These are phyloP conservation scores for Corythornis madagascariensis DNA, from an alignment of 2,113 vertebrate species.

Conservation along the genomic window DNA sequence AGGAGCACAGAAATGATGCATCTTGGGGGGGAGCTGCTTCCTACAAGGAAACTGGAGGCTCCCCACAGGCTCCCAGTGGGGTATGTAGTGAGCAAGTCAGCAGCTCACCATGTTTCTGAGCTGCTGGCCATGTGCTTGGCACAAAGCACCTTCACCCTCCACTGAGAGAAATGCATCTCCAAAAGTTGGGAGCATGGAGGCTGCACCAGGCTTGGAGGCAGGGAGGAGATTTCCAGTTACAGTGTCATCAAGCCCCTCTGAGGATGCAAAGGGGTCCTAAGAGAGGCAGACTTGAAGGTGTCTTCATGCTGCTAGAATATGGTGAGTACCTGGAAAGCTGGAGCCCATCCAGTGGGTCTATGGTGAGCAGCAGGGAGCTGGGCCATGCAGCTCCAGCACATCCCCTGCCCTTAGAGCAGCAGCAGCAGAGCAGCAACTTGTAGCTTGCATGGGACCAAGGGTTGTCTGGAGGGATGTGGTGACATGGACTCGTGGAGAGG, in stretches of 20 bases:
- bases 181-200: background rate
- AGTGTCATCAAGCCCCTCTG: background rate
- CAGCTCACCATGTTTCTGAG: background rate
- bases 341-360: rapidly evolving
- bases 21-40: background rate
- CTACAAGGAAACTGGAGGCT: background rate
- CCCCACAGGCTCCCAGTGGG: too few species aligned
- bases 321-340: background rate
- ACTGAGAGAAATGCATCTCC: background rate
- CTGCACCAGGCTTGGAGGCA: background rate
- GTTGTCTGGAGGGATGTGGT: too few species aligned
- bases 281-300: background rate
- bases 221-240: background rate
- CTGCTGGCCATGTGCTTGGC: background rate
- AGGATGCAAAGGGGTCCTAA: background rate
- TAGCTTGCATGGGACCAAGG: background rate
- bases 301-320: background rate
- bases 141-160: background rate
- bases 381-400: background rate
- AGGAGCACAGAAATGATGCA: background rate
- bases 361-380: background rate
- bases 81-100: background rate
- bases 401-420: background rate
- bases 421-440: background rate
- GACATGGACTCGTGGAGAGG: too few species aligned